Conservation (phyloP, 2,113 vertebrate genomes). For the Datnioides undecimradiatus region DNA sequence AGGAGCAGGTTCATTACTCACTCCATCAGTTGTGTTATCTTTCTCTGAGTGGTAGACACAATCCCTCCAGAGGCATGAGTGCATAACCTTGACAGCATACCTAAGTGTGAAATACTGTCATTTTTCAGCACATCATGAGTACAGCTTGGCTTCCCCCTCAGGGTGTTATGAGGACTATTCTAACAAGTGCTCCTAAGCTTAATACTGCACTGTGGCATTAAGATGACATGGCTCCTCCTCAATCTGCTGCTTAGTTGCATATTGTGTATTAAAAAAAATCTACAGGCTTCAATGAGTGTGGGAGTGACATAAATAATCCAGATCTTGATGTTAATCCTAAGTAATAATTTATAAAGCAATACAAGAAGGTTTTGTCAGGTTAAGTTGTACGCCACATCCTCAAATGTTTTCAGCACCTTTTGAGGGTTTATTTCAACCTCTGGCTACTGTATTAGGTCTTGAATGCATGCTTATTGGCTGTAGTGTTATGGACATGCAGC, state of each 20-base stretch:
- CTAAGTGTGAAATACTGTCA: constrained; percentile 26
- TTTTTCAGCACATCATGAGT: constrained; percentile 24
- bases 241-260: background rate
- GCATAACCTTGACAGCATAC: constrained; percentile 15
- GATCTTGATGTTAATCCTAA: constrained; percentile 49
- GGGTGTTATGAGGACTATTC: constrained; percentile 6
- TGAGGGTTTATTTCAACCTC: too few relatives aligned
- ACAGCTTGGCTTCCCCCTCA: background rate
- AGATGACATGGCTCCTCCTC: constrained; percentile 15
- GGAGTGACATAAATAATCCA: constrained; percentile 57
- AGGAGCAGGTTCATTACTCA: constrained; percentile 20
- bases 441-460: too few relatives aligned
- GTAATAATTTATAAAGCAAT: constrained; percentile 51
- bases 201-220: background rate
- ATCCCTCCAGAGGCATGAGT: constrained; percentile 22
- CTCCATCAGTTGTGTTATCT: constrained; percentile 32
- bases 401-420: too few relatives aligned
- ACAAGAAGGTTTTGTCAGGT: constrained; percentile 8
- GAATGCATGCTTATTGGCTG: background rate
- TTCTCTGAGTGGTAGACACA: constrained; percentile 21
- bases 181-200: constrained; percentile 12
- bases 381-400: background rate
- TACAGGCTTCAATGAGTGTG: background rate
- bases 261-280: background rate
- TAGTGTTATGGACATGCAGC: background rate